phyloP scores from a whole-genome alignment of 2,888 invertebrate species.

The Mantis religiosa region DNA sequence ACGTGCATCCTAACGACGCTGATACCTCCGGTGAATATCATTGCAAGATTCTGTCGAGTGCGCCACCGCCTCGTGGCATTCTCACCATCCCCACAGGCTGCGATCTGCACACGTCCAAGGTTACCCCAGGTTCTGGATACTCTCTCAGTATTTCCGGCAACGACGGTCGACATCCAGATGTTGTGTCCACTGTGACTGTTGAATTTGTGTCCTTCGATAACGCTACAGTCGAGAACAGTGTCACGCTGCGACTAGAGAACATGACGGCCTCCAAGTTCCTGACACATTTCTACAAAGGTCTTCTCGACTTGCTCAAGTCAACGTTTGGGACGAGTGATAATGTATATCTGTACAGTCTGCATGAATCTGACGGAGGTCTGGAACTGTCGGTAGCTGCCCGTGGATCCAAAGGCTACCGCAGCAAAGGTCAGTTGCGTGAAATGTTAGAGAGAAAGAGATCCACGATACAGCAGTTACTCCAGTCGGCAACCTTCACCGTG shows the following conservation, averaged over 20 bases:
- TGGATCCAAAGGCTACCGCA: conserved; percentile 52
- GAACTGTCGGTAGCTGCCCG: conserved; percentile 70
- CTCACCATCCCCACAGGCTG: conserved; percentile 67
- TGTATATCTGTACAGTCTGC: conserved; percentile 68
- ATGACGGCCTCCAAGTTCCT: conserved; percentile 72
- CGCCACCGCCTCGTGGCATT: conserved; percentile 52
- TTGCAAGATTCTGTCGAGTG: conserved; percentile 71
- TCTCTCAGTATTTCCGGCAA: conserved; percentile 79
- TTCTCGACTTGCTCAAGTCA: conserved; percentile 67
- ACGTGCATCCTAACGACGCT: conserved; percentile 87
- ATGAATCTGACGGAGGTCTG: conserved; percentile 60
- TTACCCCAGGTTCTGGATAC: conserved; percentile 57
- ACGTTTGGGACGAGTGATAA: conserved; percentile 61
- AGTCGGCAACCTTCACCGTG: conserved; percentile 57
- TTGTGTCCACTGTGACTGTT: conserved; percentile 79
- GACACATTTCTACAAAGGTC: conserved; percentile 67
- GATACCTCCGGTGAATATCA: conserved; percentile 86
- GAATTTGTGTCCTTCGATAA: conserved; percentile 79
- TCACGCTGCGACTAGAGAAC: conserved; percentile 71
- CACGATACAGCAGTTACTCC: conserved; percentile 60
- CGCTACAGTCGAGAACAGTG: conserved; percentile 74
- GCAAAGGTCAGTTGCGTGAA: conserved; percentile 60
- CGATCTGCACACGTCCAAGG: conserved; percentile 69
- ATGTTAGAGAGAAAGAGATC: conserved; percentile 61
- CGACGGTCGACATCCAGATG: conserved; percentile 84